Conservation (phyloP, 2,888 invertebrate genomes). For the Apoda limacodes region DNA sequence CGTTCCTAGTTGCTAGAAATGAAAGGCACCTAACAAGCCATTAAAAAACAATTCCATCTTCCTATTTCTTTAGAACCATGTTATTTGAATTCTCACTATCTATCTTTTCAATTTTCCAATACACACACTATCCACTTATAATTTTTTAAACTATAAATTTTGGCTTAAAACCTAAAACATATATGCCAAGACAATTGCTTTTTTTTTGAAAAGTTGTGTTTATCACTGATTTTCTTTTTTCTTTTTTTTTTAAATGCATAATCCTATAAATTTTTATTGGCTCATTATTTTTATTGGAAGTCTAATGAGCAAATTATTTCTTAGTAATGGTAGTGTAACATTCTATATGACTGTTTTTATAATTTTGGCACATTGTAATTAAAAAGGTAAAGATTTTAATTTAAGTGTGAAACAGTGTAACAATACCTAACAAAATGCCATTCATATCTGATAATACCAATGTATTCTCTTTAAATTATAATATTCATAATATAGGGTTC, state of each 20-base stretch:
- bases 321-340: too few relatives aligned
- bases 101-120: slow-evolving; percentile 34
- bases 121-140: slow-evolving; percentile 30
- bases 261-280: too few relatives aligned
- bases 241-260: too few relatives aligned
- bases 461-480: too few relatives aligned
- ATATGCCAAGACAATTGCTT: slow-evolving; percentile 42
- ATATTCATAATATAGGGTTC: too few relatives aligned
- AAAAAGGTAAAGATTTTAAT: slow-evolving; percentile 23
- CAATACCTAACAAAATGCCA: too few relatives aligned
- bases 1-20: slow-evolving; percentile 31
- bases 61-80: slow-evolving; percentile 29
- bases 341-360: too few relatives aligned
- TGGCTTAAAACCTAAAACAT: slow-evolving; percentile 49
- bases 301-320: too few relatives aligned
- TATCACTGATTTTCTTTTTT: too few relatives aligned
- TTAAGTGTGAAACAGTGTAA: too few relatives aligned
- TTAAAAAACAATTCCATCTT: slow-evolving; percentile 29
- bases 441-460: too few relatives aligned
- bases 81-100: slow-evolving; percentile 35
- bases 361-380: slow-evolving; percentile 54
- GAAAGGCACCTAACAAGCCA: slow-evolving; percentile 43
- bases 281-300: too few relatives aligned
- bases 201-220: slow-evolving; percentile 1
- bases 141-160: slow-evolving; percentile 39